phyloP scores from a whole-genome alignment of 2,113 vertebrate species.

The Erythrolamprus reginae region DNA sequence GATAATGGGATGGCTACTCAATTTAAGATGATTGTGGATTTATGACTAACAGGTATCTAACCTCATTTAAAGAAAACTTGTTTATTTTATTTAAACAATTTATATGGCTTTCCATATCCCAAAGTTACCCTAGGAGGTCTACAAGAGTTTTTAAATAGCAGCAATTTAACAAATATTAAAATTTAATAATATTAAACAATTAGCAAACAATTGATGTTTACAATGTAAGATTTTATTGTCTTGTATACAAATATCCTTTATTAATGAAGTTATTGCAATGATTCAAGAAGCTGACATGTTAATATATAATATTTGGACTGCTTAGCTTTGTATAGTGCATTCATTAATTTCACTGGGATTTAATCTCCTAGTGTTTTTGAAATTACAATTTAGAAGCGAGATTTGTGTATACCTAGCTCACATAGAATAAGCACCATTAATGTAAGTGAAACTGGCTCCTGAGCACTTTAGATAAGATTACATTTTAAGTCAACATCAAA shows the following conservation, averaged over 20 bases:
- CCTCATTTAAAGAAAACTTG: neutral
- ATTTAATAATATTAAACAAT: neutral
- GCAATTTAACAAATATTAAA: neutral
- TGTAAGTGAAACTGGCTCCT: neutral
- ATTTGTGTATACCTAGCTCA: neutral
- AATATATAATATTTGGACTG: neutral
- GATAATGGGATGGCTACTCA: neutral
- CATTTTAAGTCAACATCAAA: neutral
- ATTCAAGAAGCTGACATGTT: neutral
- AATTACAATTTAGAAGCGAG: neutral
- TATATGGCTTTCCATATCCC: neutral
- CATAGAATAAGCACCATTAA: neutral
- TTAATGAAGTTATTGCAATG: neutral
- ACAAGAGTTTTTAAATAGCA: neutral
- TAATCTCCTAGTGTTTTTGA: neutral
- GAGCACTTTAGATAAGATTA: neutral
- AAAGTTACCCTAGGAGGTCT: neutral
- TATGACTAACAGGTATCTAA: constrained; percentile 12
- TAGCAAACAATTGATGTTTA: neutral
- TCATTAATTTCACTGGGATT: neutral
- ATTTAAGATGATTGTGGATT: neutral
- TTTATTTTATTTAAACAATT: neutral
- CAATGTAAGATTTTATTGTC: neutral
- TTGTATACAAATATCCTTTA: neutral
- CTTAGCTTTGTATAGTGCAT: neutral